A percentile compares a stretch with the other conserved stretches of the same genome.
Evolutionary conservation across 2,113 vertebrate species (phyloP).

Genomic region (Stegastes partitus): DNA sequence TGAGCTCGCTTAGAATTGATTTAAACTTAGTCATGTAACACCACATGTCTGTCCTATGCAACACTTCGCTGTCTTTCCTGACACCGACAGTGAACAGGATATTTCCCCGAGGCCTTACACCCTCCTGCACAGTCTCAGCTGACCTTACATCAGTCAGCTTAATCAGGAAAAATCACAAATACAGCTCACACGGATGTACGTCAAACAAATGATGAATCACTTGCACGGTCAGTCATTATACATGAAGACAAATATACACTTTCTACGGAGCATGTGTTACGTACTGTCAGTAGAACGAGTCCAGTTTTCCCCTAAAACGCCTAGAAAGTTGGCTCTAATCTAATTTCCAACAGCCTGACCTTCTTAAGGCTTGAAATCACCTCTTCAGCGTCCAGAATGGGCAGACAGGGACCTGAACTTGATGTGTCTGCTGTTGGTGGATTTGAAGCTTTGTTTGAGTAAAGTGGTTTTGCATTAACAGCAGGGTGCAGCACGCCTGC

Average conservation of each 20-base stretch:
- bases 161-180: slow-evolving; percentile 71
- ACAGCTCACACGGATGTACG: slow-evolving; percentile 15
- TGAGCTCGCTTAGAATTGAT: background rate
- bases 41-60: background rate
- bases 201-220: slow-evolving; percentile 60
- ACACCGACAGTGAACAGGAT: slow-evolving; percentile 57
- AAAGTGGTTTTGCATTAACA: slow-evolving; percentile 50
- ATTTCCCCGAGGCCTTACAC: slow-evolving; percentile 1
- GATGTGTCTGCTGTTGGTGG: slow-evolving; percentile 34
- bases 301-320: slow-evolving; percentile 39
- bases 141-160: slow-evolving; percentile 37
- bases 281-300: slow-evolving; percentile 29
- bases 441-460: slow-evolving; percentile 59
- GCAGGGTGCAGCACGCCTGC: slow-evolving; percentile 62
- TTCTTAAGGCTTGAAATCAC: slow-evolving; percentile 10
- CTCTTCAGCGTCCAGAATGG: slow-evolving; percentile 2
- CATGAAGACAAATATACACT: slow-evolving; percentile 72
- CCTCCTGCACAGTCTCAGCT: slow-evolving; percentile 8
- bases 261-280: slow-evolving; percentile 39
- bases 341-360: slow-evolving; percentile 50
- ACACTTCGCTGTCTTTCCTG: slow-evolving; percentile 19
- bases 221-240: slow-evolving; percentile 25
- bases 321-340: slow-evolving; percentile 2
- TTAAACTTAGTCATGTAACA: background rate
- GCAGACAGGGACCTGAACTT: slow-evolving; percentile 24